Evolutionary conservation across 2,113 vertebrate genomes (phyloP).

Genomic region (Daphoenositta chrysoptera): DNA sequence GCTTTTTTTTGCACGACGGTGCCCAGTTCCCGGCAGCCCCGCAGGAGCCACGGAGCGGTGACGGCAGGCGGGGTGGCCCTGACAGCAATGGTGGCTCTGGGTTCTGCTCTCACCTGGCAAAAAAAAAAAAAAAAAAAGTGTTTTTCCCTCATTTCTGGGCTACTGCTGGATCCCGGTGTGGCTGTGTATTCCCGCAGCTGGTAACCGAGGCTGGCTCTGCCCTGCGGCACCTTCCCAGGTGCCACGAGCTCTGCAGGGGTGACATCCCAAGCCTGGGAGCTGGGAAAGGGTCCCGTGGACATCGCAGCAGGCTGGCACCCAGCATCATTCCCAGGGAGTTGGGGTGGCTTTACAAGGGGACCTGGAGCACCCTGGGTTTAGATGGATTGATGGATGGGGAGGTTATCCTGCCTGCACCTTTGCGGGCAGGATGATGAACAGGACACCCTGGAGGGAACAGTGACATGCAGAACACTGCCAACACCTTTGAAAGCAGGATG

Average conservation of each 20-base stretch:
- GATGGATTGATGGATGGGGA: not conserved
- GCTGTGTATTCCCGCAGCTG: fast-evolving
- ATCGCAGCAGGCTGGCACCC: fast-evolving
- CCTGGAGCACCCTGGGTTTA: not conserved
- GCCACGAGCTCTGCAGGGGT: not conserved
- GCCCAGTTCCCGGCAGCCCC: fast-evolving
- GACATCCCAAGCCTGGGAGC: not conserved
- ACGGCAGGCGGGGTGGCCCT: not conserved
- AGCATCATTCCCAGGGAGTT: not conserved
- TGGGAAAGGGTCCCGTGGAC: not conserved
- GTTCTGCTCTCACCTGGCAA: not conserved
- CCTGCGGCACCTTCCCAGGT: fast-evolving
- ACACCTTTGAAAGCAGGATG: not conserved
- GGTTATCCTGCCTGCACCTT: not conserved
- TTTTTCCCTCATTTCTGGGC: not conserved
- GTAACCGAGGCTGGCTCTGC: not conserved
- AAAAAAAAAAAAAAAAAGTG: too few species aligned
- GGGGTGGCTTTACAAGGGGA: not conserved
- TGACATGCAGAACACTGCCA: not conserved
- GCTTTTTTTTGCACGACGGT: not conserved
- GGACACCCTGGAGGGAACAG: too few species aligned
- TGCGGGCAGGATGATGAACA: not conserved
- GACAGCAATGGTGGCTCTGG: fast-evolving
- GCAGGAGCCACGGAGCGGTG: fast-evolving
- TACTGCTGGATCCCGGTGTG: fast-evolving